Evolutionary conservation across 2,113 vertebrate genomes (phyloP).

Genomic region (Perca flavescens): DNA sequence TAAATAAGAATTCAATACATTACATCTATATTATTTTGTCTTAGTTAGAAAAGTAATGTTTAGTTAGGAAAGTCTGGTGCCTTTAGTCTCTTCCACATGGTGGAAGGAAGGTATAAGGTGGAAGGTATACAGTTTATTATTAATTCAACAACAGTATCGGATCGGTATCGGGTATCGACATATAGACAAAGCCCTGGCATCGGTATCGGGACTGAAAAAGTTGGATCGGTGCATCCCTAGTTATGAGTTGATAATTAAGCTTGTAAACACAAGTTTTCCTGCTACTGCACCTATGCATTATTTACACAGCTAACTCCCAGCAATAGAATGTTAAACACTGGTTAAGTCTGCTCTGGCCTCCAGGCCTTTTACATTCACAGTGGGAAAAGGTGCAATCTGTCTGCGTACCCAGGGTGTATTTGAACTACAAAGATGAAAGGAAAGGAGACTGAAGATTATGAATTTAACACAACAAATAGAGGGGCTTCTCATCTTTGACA

Average conservation of each 20-base stretch:
- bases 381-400: constrained; percentile 53
- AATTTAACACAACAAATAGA: constrained; percentile 40
- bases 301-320: constrained; percentile 67
- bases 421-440: constrained; percentile 46
- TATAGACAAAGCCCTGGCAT: too few species aligned
- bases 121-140: too few species aligned
- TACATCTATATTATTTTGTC: too few species aligned
- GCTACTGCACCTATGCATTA: constrained; percentile 66
- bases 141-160: too few species aligned
- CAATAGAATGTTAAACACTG: constrained; percentile 68
- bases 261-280: constrained; percentile 72
- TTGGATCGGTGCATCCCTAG: too few species aligned
- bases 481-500: constrained; percentile 15
- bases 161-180: too few species aligned
- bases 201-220: too few species aligned
- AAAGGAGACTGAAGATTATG: constrained; percentile 13
- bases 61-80: too few species aligned
- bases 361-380: constrained; percentile 47
- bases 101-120: too few species aligned
- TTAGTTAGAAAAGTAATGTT: too few species aligned
- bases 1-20: too few species aligned
- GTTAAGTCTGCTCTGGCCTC: constrained; percentile 57
- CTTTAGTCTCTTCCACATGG: too few species aligned
- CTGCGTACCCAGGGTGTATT: constrained; percentile 27
- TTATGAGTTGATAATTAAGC: constrained; percentile 71